Evolutionary conservation across 2,113 vertebrate species (phyloP), one percentile per base, ranked within the genome.

Genomic region (Siniperca knerii): DNA sequence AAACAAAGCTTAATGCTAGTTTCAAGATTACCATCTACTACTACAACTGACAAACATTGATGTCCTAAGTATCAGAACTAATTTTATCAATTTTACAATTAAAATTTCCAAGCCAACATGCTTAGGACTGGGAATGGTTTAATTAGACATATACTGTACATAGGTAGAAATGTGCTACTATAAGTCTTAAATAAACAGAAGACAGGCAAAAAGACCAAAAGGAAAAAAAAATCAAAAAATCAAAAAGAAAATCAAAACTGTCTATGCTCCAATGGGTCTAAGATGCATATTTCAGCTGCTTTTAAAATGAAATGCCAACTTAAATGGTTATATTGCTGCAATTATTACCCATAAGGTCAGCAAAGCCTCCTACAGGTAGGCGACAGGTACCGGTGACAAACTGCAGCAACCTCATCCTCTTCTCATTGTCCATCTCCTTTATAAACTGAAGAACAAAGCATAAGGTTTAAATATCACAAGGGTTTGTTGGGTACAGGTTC

Each of bases 381-480:
- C 98, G 96, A 90, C 98, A 99, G 1, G 98, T 99, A 69, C 98
- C 98, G 42, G 98, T 98, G 73, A 99, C 98, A 91, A 99, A 99
- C 94, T 99, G 98, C 85, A 99, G 89, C 87, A 99, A 95, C 85
- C 98, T 96, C 98, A 99, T 99, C 88, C 98, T 96, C 95, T 99
- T 99, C 94, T 99, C 98, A 35, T 99, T 99, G 95, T 99, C 98
- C 87, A 99, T 98, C 94, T 99, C 98, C 93, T 99, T 99, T 62
- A 98, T 96, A 90, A 99, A 96, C 98, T 99, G 93, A 86, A 94
- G 68, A 23, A 33, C 10, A 46, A 66, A 76, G 11, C 5, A 8
- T 0, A 4, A 2, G 15, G n/a, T 60, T 80, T 16, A 62, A 50
- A 29, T 29, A 29, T 29, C 29, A 29, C 29, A 29, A 29, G 23